phyloP scores from a whole-genome alignment of 1,140 invertebrate genomes.

The Diorhabda carinulata region DNA sequence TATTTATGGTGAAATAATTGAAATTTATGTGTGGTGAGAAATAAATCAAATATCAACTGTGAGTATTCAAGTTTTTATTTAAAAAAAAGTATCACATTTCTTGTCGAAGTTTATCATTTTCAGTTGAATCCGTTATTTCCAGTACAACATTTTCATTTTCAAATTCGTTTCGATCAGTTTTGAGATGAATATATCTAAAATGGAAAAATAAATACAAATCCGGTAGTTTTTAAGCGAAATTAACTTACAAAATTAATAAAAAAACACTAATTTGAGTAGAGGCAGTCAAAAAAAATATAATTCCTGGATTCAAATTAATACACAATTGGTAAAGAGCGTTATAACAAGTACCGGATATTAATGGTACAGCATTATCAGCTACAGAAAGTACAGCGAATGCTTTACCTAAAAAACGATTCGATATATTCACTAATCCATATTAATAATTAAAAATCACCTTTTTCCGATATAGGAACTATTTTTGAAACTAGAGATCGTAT shows the following conservation, averaged over 20 bases:
- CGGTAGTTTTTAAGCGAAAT: neutral
- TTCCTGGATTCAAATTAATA: slow-evolving; percentile 52
- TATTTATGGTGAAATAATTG: too few relatives aligned
- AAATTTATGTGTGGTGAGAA: too few relatives aligned
- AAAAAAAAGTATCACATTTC: too few relatives aligned
- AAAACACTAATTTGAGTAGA: slow-evolving; percentile 62
- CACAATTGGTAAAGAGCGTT: slow-evolving; percentile 67
- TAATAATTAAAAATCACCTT: slow-evolving; percentile 51
- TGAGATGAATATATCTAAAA: slow-evolving; percentile 36
- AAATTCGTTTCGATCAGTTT: slow-evolving; percentile 26
- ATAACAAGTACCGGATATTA: slow-evolving; percentile 66
- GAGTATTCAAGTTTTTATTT: too few relatives aligned
- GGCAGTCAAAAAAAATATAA: slow-evolving; percentile 68
- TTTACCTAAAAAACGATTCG: slow-evolving; percentile 54
- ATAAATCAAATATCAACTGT: too few relatives aligned
- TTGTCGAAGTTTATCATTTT: too few relatives aligned
- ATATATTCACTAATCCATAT: neutral
- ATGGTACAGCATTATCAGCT: slow-evolving; percentile 69
- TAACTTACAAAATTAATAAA: slow-evolving; percentile 59
- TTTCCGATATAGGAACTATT: slow-evolving; percentile 60
- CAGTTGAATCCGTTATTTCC: too few relatives aligned
- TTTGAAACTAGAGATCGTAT: slow-evolving; percentile 73
- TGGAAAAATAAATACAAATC: slow-evolving; percentile 2
- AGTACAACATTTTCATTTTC: slow-evolving; percentile 16
- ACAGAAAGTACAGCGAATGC: slow-evolving; percentile 69